These are phyloP conservation scores for Agonopterix heracliana DNA, from an alignment of 2,888 invertebrate genomes.

Conservation along the genomic window DNA sequence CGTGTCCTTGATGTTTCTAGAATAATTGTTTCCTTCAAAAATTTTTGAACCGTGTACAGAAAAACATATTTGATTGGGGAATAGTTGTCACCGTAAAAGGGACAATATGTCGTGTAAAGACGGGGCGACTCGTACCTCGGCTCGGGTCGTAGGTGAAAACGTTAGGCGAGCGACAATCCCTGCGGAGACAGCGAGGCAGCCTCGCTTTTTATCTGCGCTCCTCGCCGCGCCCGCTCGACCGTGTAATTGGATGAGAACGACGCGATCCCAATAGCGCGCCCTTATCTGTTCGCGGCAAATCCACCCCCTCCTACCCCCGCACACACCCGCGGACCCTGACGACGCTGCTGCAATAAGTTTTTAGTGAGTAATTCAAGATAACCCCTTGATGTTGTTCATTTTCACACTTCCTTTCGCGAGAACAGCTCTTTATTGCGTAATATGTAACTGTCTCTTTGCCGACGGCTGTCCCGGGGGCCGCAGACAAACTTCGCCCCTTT, in stretches of 20 bases:
- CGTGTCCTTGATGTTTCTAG: no score
- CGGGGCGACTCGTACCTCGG: conserved; percentile 25
- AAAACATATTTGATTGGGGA: no score
- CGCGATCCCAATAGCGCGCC: conserved; percentile 75
- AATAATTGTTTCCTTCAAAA: no score
- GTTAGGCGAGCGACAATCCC: conserved; percentile 71
- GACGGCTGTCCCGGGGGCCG: conserved; percentile 67
- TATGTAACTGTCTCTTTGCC: conserved; percentile 73
- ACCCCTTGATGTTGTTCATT: conserved; percentile 77
- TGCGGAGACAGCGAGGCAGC: conserved; percentile 65
- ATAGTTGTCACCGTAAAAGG: conserved; percentile 6
- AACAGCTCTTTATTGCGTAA: conserved; percentile 76
- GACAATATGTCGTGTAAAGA: conserved; percentile 36
- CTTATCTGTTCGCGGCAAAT: conserved; percentile 75
- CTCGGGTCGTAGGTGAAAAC: conserved; percentile 61
- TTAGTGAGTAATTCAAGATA: conserved; percentile 77
- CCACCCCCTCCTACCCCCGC: conserved; percentile 42
- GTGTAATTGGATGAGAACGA: conserved; percentile 77
- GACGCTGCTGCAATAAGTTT: conserved; percentile 67
- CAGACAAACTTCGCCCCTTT: conserved; percentile 67
- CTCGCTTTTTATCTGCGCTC: conserved; percentile 68
- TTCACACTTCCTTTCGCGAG: conserved; percentile 77
- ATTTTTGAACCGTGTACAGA: no score
- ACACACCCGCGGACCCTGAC: conserved; percentile 35
- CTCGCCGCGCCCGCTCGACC: conserved; percentile 72